Evolutionary conservation across 1,140 invertebrate species (phyloP).

Genomic region (Nebria ingens): DNA sequence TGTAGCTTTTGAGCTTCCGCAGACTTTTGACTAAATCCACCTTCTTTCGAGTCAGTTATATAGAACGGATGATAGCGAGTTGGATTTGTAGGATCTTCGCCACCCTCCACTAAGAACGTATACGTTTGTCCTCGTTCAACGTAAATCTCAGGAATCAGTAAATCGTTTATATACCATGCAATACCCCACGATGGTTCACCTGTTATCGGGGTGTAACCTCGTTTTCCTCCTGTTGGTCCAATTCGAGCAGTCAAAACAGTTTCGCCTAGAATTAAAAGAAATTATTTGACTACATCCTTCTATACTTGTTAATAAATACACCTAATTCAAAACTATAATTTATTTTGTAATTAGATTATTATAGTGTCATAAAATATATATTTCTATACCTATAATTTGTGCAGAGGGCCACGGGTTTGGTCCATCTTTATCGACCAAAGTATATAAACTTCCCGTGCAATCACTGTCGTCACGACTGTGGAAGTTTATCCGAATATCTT

Average conservation of each 20-base stretch:
- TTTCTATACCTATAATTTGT: slow-evolving; percentile 39
- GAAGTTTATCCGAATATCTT: slow-evolving; percentile 67
- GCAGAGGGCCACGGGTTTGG: slow-evolving; percentile 56
- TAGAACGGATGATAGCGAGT: slow-evolving; percentile 89
- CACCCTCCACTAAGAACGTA: slow-evolving; percentile 76
- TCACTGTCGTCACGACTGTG: slow-evolving; percentile 31
- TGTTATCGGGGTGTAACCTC: slow-evolving; percentile 71
- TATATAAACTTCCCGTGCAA: slow-evolving; percentile 30
- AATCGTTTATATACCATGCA: slow-evolving; percentile 89
- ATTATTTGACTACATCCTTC: no score
- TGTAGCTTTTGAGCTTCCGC: slow-evolving; percentile 55
- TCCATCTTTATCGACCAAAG: slow-evolving; percentile 38
- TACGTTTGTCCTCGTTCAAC: slow-evolving; percentile 83
- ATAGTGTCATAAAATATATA: no score
- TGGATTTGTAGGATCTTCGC: slow-evolving; percentile 53
- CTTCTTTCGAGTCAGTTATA: slow-evolving; percentile 76
- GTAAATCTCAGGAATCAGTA: slow-evolving; percentile 79
- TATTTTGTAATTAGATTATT: no score
- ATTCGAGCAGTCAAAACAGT: slow-evolving; percentile 62
- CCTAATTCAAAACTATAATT: no score
- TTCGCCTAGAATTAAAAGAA: slow-evolving; percentile 28
- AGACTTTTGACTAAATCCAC: slow-evolving; percentile 69
- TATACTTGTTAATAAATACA: no score
- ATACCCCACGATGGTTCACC: slow-evolving; percentile 77
- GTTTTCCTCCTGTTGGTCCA: slow-evolving; percentile 69